phyloP scores from a whole-genome alignment of 1,140 invertebrate species.

The Aphaenogaster floridana region DNA sequence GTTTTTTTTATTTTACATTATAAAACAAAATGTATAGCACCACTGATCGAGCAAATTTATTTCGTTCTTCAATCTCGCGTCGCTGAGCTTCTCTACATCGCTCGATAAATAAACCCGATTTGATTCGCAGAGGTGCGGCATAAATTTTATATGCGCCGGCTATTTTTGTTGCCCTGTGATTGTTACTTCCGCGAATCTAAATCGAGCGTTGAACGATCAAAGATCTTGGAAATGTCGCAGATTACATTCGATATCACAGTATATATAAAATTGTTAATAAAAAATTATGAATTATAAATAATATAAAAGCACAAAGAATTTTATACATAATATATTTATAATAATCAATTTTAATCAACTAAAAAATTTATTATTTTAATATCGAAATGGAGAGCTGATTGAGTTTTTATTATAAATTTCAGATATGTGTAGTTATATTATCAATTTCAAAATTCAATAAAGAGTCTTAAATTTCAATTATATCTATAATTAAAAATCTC shows the following conservation, averaged over 20 bases:
- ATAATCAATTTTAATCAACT: not conserved
- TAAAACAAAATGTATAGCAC: not conserved
- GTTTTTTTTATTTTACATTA: not conserved
- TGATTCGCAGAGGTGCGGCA: conserved; percentile 33
- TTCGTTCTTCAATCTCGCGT: conserved; percentile 11
- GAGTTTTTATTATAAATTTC: conserved; percentile 14
- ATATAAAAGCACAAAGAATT: conserved; percentile 6
- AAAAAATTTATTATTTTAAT: not conserved
- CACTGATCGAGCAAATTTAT: conserved; percentile 20
- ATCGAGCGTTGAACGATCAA: conserved; percentile 30
- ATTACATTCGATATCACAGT: not conserved
- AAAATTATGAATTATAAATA: not conserved
- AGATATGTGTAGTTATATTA: not conserved
- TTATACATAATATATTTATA: not conserved
- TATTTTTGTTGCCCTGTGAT: conserved; percentile 52
- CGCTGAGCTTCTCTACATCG: not conserved
- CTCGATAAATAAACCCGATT: conserved; percentile 33
- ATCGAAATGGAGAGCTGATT: not conserved
- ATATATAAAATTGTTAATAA: not conserved
- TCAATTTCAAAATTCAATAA: conserved; percentile 5
- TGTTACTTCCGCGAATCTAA: conserved; percentile 61
- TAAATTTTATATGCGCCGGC: conserved; percentile 56
- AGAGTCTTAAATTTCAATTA: not conserved
- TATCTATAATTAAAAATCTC: not conserved
- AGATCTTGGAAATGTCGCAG: not conserved